Evolutionary conservation across 2,113 vertebrate species (phyloP), one percentile per base, ranked within the genome.

Genomic region (Gobio gobio): DNA sequence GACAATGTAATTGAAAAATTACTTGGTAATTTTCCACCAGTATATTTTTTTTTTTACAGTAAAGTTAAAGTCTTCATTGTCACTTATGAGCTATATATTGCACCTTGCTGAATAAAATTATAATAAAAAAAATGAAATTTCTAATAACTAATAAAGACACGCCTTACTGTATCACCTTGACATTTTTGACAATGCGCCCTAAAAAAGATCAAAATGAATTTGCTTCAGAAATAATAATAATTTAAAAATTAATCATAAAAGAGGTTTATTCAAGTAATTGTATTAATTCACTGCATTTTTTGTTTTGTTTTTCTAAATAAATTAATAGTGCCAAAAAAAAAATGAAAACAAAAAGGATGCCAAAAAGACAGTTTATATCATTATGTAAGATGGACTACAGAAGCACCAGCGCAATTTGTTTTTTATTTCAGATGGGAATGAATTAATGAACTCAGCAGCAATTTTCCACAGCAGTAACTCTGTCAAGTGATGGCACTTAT

Each of bases 381-480:
- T 76, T 54, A 12, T 10, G 14, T 33, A 54, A 76, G n/a, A 54
- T 76, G 74, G 47, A 33, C 14, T 54, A 36, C 18, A 68, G 63
- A 51, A 81, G 61, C 10, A 51, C 45, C 61, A 22, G 24, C 3
- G 4, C 45, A 81, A 22, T 51, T 68, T 68, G 18, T 68, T 51
- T 16, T n/a, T 51, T 20, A 26, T 81, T 81, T 81, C 45, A 68
- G 18, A 64, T 47, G 61, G 61, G 45, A 68, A 22, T 33, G 16
- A 49, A 81, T 81, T 49, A 68, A 81, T 49, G 4, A 81, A 66
- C 43, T 66, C 45, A 5, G 59, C 36, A 63, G 24, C 61, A 66
- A 81, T 66, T 49, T 81, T 66, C 43, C 45, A 81, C n/a, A 64
- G 26, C 45, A 81, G 8, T 51, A 36, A 29, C 78, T 66, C 45